Percentiles rank a stretch among this genome's conserved stretches.
Evolutionary conservation across 2,113 vertebrate genomes (phyloP).

Genomic region (Bombycilla garrulus): DNA sequence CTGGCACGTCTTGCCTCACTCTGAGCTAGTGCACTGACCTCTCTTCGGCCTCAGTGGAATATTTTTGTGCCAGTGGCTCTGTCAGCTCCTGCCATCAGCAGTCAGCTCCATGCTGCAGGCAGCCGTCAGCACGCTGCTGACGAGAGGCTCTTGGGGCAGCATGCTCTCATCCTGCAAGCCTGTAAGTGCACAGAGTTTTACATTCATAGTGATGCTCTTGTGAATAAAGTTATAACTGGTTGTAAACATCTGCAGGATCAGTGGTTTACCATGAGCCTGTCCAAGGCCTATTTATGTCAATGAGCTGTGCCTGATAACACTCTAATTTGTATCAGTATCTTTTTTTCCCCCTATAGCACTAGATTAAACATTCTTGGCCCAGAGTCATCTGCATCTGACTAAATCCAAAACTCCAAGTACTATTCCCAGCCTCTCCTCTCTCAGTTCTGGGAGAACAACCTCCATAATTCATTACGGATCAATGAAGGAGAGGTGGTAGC

Average conservation of each 20-base stretch:
- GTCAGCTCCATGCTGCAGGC: neutral
- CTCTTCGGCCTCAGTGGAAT: neutral
- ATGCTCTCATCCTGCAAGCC: neutral
- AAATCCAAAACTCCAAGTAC: neutral
- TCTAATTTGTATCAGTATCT: neutral
- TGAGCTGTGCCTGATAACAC: neutral
- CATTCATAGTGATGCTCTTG: neutral
- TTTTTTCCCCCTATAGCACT: neutral
- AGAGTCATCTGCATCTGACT: neutral
- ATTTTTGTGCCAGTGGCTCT: constrained; percentile 28
- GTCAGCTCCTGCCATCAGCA: constrained; percentile 50
- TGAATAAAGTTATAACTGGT: constrained; percentile 1
- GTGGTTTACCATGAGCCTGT: neutral
- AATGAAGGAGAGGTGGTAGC: neutral
- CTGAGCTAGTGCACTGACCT: constrained; percentile 28
- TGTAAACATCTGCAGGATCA: neutral
- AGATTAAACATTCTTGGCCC: neutral
- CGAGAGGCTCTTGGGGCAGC: neutral
- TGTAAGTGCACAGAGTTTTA: neutral
- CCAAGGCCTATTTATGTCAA: constrained; percentile 19
- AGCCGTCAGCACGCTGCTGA: neutral
- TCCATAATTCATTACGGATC: neutral
- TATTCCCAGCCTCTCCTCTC: neutral
- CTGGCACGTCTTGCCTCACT: constrained; percentile 18
- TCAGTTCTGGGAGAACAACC: neutral